Evolutionary conservation across 1,140 invertebrate species (phyloP).

Genomic region (Liolophura sinensis): DNA sequence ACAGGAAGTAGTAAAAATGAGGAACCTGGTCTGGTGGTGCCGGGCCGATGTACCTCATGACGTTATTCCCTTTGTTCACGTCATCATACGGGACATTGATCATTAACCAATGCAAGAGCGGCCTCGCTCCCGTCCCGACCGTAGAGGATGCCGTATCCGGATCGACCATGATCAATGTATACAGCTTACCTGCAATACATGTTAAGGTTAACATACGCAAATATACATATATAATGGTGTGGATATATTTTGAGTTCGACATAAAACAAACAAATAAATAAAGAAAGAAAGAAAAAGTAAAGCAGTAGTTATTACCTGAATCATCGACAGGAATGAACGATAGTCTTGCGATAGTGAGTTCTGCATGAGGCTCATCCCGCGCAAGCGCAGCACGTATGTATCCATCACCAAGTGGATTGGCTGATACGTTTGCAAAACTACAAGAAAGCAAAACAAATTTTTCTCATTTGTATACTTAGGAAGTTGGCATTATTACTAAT

Average conservation of each 20-base stretch:
- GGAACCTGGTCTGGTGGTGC: constrained; percentile 20
- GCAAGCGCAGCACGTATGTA: too few species aligned
- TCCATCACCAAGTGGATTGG: too few species aligned
- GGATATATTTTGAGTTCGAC: neutral
- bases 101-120: constrained; percentile 26
- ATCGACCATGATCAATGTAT: constrained; percentile 25
- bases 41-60: constrained; percentile 23
- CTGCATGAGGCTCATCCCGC: too few species aligned
- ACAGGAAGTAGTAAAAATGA: constrained; percentile 28
- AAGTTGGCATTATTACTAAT: too few species aligned
- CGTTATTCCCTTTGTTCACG: constrained; percentile 18
- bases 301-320: too few species aligned
- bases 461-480: too few species aligned
- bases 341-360: too few species aligned
- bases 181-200: constrained; percentile 20
- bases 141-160: constrained; percentile 20
- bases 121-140: constrained; percentile 24
- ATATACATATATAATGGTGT: too few species aligned
- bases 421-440: too few species aligned
- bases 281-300: too few species aligned
- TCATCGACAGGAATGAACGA: too few species aligned
- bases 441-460: too few species aligned
- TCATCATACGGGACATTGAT: constrained; percentile 23
- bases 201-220: neutral
- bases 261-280: neutral